Evolutionary conservation across 2,888 invertebrate species (phyloP).

Genomic region (Apodemia mormo): DNA sequence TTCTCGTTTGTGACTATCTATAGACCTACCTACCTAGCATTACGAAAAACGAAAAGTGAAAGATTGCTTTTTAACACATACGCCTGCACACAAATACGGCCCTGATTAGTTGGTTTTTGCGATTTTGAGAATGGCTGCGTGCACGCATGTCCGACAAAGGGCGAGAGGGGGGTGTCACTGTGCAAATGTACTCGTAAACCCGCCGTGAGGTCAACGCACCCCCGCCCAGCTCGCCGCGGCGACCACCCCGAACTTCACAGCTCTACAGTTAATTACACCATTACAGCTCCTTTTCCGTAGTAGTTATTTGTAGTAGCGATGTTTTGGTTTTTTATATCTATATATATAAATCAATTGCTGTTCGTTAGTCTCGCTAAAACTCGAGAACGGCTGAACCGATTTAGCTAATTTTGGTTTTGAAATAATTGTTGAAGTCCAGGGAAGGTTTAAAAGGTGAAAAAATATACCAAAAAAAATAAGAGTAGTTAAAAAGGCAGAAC

Average conservation of each 20-base stretch:
- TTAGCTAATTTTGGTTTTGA: no score
- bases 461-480: no score
- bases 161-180: slow-evolving; percentile 67
- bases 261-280: slow-evolving; percentile 62
- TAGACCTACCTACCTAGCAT: no score
- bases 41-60: no score
- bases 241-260: slow-evolving; percentile 59
- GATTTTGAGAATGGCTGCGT: slow-evolving; percentile 59
- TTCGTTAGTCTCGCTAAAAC: no score
- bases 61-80: no score
- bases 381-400: no score
- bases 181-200: slow-evolving; percentile 62
- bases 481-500: no score
- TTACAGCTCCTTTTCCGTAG: slow-evolving; percentile 37
- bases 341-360: no score
- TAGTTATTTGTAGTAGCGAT: neutral
- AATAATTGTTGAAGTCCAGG: no score
- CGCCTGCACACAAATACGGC: neutral
- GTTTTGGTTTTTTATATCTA: neutral
- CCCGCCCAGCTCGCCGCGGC: slow-evolving; percentile 42
- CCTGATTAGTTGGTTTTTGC: slow-evolving; percentile 52
- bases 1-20: no score
- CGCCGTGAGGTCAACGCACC: slow-evolving; percentile 70
- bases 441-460: no score
- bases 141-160: slow-evolving; percentile 48